These are phyloP conservation scores for Drosophila punjabiensis DNA, from an alignment of 1,140 invertebrate species.

Conservation along the genomic window DNA sequence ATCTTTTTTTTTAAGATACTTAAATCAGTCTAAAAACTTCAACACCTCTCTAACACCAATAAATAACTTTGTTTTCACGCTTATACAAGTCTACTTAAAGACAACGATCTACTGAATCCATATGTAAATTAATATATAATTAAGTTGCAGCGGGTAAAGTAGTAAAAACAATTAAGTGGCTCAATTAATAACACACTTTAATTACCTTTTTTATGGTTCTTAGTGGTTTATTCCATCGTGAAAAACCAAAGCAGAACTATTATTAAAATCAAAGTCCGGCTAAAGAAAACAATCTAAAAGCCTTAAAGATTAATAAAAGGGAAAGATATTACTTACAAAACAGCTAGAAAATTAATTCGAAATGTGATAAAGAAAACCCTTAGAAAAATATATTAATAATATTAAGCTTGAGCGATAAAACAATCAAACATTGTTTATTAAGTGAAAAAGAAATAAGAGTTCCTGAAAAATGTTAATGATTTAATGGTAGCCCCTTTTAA, in stretches of 20 bases:
- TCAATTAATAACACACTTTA: conserved; percentile 11
- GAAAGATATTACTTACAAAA: background rate
- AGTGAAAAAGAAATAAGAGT: too few relatives aligned
- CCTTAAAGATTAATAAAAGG: background rate
- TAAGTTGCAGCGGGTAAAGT: background rate
- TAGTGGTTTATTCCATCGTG: background rate
- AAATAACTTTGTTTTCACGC: conserved; percentile 7
- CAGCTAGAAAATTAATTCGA: background rate
- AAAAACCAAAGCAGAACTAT: background rate
- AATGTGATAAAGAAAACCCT: background rate
- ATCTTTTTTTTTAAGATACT: background rate
- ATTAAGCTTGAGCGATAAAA: background rate
- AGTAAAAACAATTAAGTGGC: conserved; percentile 11
- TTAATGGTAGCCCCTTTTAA: too few relatives aligned
- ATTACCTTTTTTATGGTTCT: conserved; percentile 15
- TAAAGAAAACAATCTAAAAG: background rate
- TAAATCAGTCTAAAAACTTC: background rate
- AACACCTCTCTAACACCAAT: background rate
- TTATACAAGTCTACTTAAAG: background rate
- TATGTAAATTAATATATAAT: conserved; percentile 32
- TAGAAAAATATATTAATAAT: background rate
- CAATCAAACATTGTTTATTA: too few relatives aligned
- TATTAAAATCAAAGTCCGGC: conserved; percentile 2
- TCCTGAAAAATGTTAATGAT: too few relatives aligned
- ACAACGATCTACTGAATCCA: background rate